Evolutionary conservation across 1,140 invertebrate genomes (phyloP).

Genomic region (Apis florea): DNA sequence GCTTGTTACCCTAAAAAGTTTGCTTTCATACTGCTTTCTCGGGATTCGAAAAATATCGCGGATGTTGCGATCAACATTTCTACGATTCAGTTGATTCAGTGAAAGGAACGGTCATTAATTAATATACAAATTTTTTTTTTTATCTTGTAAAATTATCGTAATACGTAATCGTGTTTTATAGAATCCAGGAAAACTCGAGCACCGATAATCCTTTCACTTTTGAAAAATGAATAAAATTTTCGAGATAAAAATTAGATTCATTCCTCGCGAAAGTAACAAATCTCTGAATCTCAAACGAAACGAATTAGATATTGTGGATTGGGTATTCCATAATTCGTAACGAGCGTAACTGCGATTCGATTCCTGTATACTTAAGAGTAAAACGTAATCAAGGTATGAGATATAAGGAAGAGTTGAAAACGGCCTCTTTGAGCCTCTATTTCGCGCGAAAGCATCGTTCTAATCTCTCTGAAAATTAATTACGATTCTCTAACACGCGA

Average conservation of each 20-base stretch:
- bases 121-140: background rate
- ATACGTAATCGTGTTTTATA: background rate
- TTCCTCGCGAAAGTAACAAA: background rate
- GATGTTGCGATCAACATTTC: background rate
- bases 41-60: background rate
- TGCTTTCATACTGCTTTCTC: constrained; percentile 14
- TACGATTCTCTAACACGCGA: constrained; percentile 12
- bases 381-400: background rate
- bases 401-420: background rate
- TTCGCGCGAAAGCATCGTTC: background rate
- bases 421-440: background rate
- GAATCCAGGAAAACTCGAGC: background rate
- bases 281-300: background rate
- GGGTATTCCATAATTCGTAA: too few species aligned
- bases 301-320: background rate
- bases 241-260: too few species aligned
- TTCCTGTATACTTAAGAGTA: background rate
- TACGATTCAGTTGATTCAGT: constrained; percentile 9
- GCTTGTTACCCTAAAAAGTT: background rate
- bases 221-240: background rate
- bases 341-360: background rate
- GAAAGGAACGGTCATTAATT: constrained; percentile 15
- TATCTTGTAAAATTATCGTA: background rate
- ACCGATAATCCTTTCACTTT: background rate
- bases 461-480: constrained; percentile 22